These are phyloP conservation scores for Spermophilus dauricus DNA, from an alignment of 2,113 vertebrate species.

Conservation along the genomic window DNA sequence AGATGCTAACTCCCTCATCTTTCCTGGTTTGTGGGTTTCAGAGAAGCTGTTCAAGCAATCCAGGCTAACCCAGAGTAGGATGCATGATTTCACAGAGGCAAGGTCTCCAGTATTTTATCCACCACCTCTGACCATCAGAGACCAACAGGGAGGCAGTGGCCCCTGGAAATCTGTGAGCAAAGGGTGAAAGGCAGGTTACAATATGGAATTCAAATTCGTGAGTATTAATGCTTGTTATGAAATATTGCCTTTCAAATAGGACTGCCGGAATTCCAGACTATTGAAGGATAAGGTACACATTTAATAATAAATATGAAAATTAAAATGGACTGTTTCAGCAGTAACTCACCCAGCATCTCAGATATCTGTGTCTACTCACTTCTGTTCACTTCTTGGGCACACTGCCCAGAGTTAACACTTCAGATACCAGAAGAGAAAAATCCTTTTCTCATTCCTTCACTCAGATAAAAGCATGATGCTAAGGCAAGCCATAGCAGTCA, in stretches of 20 bases:
- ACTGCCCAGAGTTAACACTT: not conserved
- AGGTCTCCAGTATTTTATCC: not conserved
- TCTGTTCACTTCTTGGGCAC: not conserved
- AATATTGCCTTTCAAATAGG: slow-evolving; percentile 20
- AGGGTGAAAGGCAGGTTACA: not conserved
- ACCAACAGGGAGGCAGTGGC: not conserved
- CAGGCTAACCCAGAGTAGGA: no score
- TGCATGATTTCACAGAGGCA: accelerated
- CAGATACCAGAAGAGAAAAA: not conserved
- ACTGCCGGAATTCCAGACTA: not conserved
- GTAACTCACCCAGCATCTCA: not conserved
- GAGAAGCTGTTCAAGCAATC: no score
- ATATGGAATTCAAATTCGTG: not conserved
- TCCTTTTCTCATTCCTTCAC: not conserved
- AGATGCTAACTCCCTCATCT: not conserved
- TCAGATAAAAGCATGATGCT: not conserved
- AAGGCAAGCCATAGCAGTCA: not conserved
- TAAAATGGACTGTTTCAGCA: not conserved
- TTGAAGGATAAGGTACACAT: not conserved
- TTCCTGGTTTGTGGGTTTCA: not conserved
- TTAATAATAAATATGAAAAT: not conserved
- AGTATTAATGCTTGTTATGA: not conserved
- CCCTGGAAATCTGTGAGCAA: not conserved
- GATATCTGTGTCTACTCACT: not conserved
- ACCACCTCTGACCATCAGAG: not conserved